Conservation (phyloP, 2,888 invertebrate species). For the Drosophila yooni region DNA sequence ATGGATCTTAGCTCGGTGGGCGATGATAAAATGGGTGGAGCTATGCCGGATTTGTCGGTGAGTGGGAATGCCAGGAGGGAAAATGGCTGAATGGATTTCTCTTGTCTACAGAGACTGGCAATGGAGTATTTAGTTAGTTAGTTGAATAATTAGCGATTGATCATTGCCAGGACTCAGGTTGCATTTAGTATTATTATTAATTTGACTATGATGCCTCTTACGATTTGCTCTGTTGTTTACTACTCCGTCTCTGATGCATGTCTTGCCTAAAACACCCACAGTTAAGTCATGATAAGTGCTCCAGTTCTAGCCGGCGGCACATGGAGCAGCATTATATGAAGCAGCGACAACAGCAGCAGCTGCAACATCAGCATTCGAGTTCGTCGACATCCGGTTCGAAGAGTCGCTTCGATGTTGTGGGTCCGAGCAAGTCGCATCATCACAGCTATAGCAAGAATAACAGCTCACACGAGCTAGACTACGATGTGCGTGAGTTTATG, state of each 20-base stretch:
- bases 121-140: neutral
- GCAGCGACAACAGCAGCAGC: constrained; percentile 79
- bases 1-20: constrained; percentile 72
- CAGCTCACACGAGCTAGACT: constrained; percentile 74
- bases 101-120: constrained; percentile 4
- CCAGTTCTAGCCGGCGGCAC: constrained; percentile 66
- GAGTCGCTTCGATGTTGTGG: constrained; percentile 48
- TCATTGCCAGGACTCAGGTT: constrained; percentile 8
- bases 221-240: constrained; percentile 33
- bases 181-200: constrained; percentile 2
- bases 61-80: constrained; percentile 59
- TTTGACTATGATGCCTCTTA: constrained; percentile 13
- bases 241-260: constrained; percentile 38
- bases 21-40: constrained; percentile 81
- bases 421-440: constrained; percentile 64
- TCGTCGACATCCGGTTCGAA: constrained; percentile 43
- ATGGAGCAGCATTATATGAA: constrained; percentile 87
- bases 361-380: constrained; percentile 51
- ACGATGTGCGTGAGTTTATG: constrained; percentile 70
- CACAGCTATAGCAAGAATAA: constrained; percentile 75
- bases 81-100: neutral
- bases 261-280: constrained; percentile 41
- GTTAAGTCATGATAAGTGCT: constrained; percentile 81
- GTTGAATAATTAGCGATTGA: neutral
- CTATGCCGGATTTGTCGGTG: constrained; percentile 83